phyloP scores from a whole-genome alignment of 2,113 vertebrate genomes.

The Eolophus roseicapilla region DNA sequence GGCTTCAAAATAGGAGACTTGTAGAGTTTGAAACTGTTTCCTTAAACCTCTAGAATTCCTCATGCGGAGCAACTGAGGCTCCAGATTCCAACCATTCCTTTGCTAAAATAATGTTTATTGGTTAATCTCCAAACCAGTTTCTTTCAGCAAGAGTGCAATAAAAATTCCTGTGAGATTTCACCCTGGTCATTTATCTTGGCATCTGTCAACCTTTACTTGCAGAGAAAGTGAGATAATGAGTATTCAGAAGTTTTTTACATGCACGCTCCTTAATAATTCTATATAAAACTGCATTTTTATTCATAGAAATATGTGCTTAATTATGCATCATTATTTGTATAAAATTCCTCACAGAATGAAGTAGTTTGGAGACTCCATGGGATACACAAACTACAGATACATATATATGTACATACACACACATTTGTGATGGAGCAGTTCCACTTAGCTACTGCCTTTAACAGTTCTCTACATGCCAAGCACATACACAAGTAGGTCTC shows the following conservation, averaged over 20 bases:
- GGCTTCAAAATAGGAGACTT: background rate
- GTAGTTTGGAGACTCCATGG: background rate
- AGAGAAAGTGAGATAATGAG: background rate
- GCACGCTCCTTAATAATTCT: background rate
- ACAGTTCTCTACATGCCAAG: background rate
- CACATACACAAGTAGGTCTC: background rate
- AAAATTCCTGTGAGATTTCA: slow-evolving; percentile 1
- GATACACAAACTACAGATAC: background rate
- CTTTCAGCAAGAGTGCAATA: background rate
- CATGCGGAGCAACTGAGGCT: background rate
- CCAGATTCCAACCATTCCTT: slow-evolving; percentile 26
- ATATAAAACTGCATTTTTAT: background rate
- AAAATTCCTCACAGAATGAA: background rate
- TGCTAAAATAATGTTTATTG: background rate
- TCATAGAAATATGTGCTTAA: background rate
- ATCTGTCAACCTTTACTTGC: background rate
- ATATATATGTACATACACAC: rapidly evolving
- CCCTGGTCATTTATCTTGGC: background rate
- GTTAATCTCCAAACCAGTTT: background rate
- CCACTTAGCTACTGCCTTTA: background rate
- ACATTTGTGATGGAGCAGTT: background rate
- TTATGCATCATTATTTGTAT: background rate
- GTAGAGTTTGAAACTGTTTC: background rate
- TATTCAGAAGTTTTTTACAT: background rate
- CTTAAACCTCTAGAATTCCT: background rate